A percentile compares a stretch with the other conserved stretches of the same genome.
Conservation (phyloP, 2,113 vertebrate species). For the Phyllopteryx taeniolatus region DNA sequence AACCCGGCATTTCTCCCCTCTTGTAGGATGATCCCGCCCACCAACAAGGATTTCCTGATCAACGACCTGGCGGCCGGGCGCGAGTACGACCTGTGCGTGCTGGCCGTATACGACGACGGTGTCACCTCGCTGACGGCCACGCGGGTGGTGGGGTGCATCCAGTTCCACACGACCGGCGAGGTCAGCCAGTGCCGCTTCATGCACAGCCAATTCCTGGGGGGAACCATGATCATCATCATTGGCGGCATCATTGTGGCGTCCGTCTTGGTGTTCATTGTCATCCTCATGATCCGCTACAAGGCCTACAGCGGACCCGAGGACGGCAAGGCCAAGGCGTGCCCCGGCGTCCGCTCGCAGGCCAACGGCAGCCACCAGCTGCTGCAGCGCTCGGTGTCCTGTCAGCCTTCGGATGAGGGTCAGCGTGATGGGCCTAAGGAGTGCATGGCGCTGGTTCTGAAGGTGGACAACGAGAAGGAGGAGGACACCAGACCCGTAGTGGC, state of each 20-base stretch:
- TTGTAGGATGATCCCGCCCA: constrained; percentile 89
- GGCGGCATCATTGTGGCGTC: constrained; percentile 94
- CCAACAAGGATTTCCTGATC: constrained; percentile 86
- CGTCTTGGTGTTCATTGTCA: constrained; percentile 91
- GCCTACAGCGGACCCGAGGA: constrained; percentile 79
- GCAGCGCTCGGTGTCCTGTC: constrained; percentile 66
- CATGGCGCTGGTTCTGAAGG: constrained; percentile 71
- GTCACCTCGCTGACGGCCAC: constrained; percentile 83
- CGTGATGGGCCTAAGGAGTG: constrained; percentile 66
- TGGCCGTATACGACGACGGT: constrained; percentile 88
- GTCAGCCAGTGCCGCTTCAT: constrained; percentile 81
- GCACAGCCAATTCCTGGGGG: constrained; percentile 88
- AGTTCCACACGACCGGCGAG: constrained; percentile 83
- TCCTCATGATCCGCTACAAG: constrained; percentile 95
- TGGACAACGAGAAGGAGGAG: constrained; percentile 55
- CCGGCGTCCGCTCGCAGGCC: constrained; percentile 83
- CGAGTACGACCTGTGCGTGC: constrained; percentile 89
- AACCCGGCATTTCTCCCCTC: constrained; percentile 18
- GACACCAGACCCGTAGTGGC: constrained; percentile 20
- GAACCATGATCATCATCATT: constrained; percentile 95
- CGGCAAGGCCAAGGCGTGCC: constrained; percentile 71
- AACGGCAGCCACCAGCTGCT: constrained; percentile 75
- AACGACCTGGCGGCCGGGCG: constrained; percentile 87
- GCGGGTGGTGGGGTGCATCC: constrained; percentile 85
- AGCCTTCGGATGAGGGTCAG: constrained; percentile 66